Evolutionary conservation across 2,888 invertebrate genomes (phyloP), one percentile per base, ranked within the genome.

Genomic region (Encarsia formosa): DNA sequence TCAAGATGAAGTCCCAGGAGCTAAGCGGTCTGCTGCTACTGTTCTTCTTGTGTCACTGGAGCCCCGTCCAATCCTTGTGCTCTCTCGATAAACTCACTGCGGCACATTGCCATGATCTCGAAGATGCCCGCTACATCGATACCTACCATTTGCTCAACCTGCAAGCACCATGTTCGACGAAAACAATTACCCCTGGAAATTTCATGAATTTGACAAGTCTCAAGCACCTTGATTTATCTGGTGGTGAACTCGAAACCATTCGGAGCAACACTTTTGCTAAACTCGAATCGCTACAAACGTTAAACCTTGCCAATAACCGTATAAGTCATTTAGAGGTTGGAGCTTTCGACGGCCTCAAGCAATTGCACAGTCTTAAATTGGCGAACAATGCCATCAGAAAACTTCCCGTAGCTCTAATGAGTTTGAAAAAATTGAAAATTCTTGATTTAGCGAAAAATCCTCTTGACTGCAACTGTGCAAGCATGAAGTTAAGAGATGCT

Each of bases 381-480:
- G 80, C 81, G 49, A 77, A 80, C 64, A 86, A 86, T 68, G 74
- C 78, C 38, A 75, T 86, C 54, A 75, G 72, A 49, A 75, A 81
- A 67, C 75, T 86, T 54, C 83, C 86, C 5, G 67, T 77, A 49
- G 83, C 84, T 61, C 66, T 86, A 50, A 75, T 73, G 20, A 75
- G 76, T 59, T 71, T 85, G 50, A 75, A 74, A 38, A 71, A 78
- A 61, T 72, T 88, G 48, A 80, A 81, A 66, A 78, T 80, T 61
- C 74, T 89, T 52, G 81, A 86, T 67, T 65, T 89, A 52, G 77
- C 80, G 43, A 83, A 82, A 38, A 89, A 89, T 68, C 82, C 82
- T 31, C 75, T 89, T 5, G 77, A 83, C 61, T 89, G 88, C 71
- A 81, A 84, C 23, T 88, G 88, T 66, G 79, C 80, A 57, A 85